A percentile compares a stretch with the other conserved stretches of the same genome.
These are phyloP conservation scores for Aurelia sp. DNA, from an alignment of 30 jellyfish, hydroid and myxozoan genomes.

Conservation along the genomic window DNA sequence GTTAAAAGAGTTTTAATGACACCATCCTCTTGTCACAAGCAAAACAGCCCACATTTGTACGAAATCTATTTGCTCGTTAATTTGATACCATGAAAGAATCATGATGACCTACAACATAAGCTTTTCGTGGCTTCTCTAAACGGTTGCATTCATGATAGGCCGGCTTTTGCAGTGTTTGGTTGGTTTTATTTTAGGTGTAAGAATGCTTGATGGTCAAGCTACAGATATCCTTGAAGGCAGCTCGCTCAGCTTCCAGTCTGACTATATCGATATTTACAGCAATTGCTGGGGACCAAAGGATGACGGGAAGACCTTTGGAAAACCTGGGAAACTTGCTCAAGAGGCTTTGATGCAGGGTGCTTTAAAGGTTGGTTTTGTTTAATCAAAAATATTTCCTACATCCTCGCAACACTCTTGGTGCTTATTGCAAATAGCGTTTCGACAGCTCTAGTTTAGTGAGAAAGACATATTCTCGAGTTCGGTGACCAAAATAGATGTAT, in stretches of 20 bases:
- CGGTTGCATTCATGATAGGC: no score
- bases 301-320: slow-evolving; percentile 99
- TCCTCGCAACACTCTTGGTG: no score
- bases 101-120: background rate
- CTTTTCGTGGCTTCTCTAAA: background rate
- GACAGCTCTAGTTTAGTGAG: no score
- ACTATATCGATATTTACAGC: slow-evolving; percentile 96
- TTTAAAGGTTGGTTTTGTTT: slow-evolving; percentile 54
- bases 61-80: no score
- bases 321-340: slow-evolving; percentile 98
- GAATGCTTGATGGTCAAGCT: slow-evolving; percentile 99
- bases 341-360: slow-evolving; percentile 99
- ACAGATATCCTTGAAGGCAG: slow-evolving; percentile 98
- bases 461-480: no score
- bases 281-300: slow-evolving; percentile 99
- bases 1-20: no score
- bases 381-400: background rate
- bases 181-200: slow-evolving; percentile 72
- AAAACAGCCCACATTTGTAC: no score
- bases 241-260: slow-evolving; percentile 95
- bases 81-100: no score
- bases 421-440: no score
- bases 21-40: no score
- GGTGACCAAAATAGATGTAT: no score
- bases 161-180: no score